phyloP scores from a whole-genome alignment of 2,888 invertebrate species.

The Torymus aiolomorphi region DNA sequence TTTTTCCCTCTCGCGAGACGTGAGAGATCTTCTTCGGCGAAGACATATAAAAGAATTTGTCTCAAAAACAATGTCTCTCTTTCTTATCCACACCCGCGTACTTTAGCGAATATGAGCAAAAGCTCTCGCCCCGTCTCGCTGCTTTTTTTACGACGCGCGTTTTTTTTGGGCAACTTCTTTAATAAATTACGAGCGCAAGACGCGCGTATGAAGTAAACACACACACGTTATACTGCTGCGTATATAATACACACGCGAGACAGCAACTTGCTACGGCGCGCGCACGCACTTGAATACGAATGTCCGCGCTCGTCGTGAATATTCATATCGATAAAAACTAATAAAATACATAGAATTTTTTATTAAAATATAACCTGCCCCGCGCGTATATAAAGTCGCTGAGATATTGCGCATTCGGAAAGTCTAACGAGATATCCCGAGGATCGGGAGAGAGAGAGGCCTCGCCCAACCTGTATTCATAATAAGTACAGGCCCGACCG shows the following conservation, averaged over 20 bases:
- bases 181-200: slow-evolving; percentile 43
- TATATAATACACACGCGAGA: no score
- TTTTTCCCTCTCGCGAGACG: slow-evolving; percentile 11
- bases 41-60: slow-evolving; percentile 55
- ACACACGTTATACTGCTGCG: background rate
- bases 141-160: slow-evolving; percentile 32
- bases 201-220: background rate
- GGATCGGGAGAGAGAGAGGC: no score
- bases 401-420: slow-evolving; percentile 31
- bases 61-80: slow-evolving; percentile 44
- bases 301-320: slow-evolving; percentile 29
- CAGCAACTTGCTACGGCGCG: no score
- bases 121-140: slow-evolving; percentile 4
- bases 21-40: slow-evolving; percentile 45
- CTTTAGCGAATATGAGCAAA: slow-evolving; percentile 35
- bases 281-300: slow-evolving; percentile 20
- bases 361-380: slow-evolving; percentile 40
- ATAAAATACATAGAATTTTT: slow-evolving; percentile 51
- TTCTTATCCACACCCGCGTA: background rate
- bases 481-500: slow-evolving; percentile 27
- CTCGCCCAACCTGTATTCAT: slow-evolving; percentile 26
- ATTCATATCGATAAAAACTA: slow-evolving; percentile 44
- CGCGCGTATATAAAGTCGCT: slow-evolving; percentile 20
- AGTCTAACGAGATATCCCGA: background rate
- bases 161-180: slow-evolving; percentile 38